Base-by-base conservation (phyloP, 2,888 invertebrate species). In the Drosophila mayaguana region DNA sequence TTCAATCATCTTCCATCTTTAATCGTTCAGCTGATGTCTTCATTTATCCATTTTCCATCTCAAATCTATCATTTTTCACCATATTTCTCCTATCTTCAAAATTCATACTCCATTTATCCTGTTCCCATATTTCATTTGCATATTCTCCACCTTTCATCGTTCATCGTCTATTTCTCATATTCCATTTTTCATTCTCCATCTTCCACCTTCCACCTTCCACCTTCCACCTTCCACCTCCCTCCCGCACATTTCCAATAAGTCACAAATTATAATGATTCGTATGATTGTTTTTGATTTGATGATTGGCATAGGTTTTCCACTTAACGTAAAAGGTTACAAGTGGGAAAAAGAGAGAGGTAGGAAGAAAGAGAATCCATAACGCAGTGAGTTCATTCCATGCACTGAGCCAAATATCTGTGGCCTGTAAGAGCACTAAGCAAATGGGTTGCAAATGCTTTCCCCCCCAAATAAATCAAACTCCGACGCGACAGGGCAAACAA, bases 401-500 rank as follows among this genome's bases (percentile, higher is more conserved):
- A 48, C 25, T 48, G 48, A 4, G 28, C 48, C 3, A 32, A 50
- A 50, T 50, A 32, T 50, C 28, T 50, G 48, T 32, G 48, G 48
- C 28, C 32, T 18, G 32, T 6, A 7, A 3, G 48, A 50, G 18
- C 48, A 50, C 28, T 50, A 50, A 50, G 59, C 59, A 62, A 65
- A 63, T 67, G 45, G 61, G 63, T 68, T 60, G 66, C 42, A 25
- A 53, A 48, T 25, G 43, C 36, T 63, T 62, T 36, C 53, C 72
- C 63, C 56, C 70, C 53, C 82, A 89, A 76, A 77, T 86, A 82
- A 89, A 86, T 89, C 88, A 89, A 88, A 78, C 72, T 57, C 40
- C 65, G 73, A 50, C 65, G 73, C 75, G 78, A 74, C 74, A 75
- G 45, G 72, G 66, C 63, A 75, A 72, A 72, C 64, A 66, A 55